Evolutionary conservation across 1,140 invertebrate genomes (phyloP).

Genomic region (Listronotus oregonensis): DNA sequence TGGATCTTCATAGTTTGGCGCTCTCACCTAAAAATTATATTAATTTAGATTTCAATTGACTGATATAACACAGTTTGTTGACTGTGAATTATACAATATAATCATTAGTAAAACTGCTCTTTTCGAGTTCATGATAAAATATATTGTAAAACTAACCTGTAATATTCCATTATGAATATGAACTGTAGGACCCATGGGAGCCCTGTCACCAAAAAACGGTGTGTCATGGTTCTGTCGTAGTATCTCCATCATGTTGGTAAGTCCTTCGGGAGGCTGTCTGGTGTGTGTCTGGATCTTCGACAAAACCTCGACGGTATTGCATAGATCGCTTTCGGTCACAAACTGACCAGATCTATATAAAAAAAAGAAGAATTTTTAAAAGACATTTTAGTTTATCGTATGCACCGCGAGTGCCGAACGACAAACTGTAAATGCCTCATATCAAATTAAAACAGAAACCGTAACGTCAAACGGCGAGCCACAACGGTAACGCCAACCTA

Average conservation of each 20-base stretch:
- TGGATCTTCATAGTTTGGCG: conserved; percentile 91
- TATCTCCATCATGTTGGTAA: conserved; percentile 76
- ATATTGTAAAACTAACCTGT: conserved; percentile 62
- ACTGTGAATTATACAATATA: no score
- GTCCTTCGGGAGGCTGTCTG: conserved; percentile 79
- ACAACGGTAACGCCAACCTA: no score
- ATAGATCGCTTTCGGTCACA: conserved; percentile 83
- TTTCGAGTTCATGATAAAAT: no score
- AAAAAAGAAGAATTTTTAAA: background rate
- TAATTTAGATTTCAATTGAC: no score
- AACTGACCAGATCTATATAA: conserved; percentile 63
- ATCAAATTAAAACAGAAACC: no score
- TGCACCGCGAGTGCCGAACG: no score
- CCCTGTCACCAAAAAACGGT: conserved; percentile 70
- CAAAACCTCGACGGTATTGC: conserved; percentile 82
- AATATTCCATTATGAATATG: conserved; percentile 93
- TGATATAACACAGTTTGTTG: no score
- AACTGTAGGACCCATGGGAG: conserved; percentile 75
- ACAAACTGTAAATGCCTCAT: no score
- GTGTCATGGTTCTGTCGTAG: conserved; percentile 74
- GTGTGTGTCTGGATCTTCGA: conserved; percentile 73
- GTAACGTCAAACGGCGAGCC: no score
- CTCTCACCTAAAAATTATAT: conserved; percentile 60
- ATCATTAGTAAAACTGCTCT: no score
- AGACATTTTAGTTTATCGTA: no score